Base-by-base conservation (phyloP, 1,140 invertebrate genomes). In the Ceratoteleas bidentatus region DNA sequence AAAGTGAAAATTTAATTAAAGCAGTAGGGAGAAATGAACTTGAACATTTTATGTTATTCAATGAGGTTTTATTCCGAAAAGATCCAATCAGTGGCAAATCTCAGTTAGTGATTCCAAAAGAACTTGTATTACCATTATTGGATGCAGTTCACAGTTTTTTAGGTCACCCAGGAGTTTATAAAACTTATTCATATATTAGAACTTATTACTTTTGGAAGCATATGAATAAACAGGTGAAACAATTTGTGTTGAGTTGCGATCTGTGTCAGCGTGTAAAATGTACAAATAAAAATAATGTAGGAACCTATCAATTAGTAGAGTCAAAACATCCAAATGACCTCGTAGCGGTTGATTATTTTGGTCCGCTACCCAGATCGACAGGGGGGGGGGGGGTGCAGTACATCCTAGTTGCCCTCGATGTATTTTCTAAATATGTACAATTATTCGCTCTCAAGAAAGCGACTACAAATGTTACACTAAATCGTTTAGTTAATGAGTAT, bases 371-470 rank as follows among this genome's bases (percentile, higher is more conserved):
- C 0, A 43, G 36, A 52, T 70, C 75, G n/a, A n/a, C n/a, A n/a
- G n/a, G n/a, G 0, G 57, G n/a, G 8, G 65, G 54, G 13, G 77
- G 54, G 0, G 62, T 57, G 0, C 36, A 65, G 15, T 68, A 81
- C 11, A 81, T 75, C 0, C 60, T 75, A 0, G 62, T 70, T 8
- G 13, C 34, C 0, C n/a, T 70, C 2, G 70, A 75, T 40, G 72
- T 75, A 14, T 81, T 61, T 53, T 45, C 85, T 10, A 89, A 89
- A 68, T 85, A 81, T 60, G 85, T 89, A 0, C 73, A 76, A 54
- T 58, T 88, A 7, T 90, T 84, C 74, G 52, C 76, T 7, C 13
- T 90, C 15, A 84, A 74, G 32, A 84, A 70, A 58, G 86, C 88
- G 6, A 85, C 79, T 0, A 77, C 87, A 0, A 58, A 73, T 14